Evolutionary conservation across 2,888 invertebrate genomes (phyloP).

Genomic region (Laothoe populi): DNA sequence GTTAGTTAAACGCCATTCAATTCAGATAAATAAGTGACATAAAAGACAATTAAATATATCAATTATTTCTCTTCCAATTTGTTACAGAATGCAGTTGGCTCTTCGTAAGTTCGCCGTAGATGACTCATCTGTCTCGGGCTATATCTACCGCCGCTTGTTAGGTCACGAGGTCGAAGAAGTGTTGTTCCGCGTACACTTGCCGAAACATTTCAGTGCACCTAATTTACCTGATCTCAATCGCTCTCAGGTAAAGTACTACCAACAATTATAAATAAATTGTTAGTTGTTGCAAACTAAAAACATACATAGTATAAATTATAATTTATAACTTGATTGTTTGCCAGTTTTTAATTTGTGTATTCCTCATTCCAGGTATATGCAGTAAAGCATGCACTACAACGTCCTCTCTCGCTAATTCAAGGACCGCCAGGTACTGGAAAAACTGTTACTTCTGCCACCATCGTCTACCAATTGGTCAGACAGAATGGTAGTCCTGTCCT

Average conservation of each 20-base stretch:
- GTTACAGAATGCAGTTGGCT: slow-evolving; percentile 96
- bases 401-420: slow-evolving; percentile 98
- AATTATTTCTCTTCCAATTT: background rate
- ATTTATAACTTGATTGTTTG: no score
- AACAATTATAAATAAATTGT: background rate
- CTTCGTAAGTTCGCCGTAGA: slow-evolving; percentile 98
- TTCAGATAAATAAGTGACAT: background rate
- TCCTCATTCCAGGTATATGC: slow-evolving; percentile 91
- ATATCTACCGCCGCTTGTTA: slow-evolving; percentile 97
- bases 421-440: slow-evolving; percentile 99
- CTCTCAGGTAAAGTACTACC: slow-evolving; percentile 87
- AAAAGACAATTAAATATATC: background rate
- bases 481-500: slow-evolving; percentile 97
- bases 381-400: slow-evolving; percentile 98
- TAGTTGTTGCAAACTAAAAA: background rate
- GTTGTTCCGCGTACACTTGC: slow-evolving; percentile 94
- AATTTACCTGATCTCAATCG: slow-evolving; percentile 99
- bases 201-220: slow-evolving; percentile 98
- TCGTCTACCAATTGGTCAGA: slow-evolving; percentile 98
- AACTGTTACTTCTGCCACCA: slow-evolving; percentile 99
- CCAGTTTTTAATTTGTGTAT: background rate
- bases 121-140: slow-evolving; percentile 97
- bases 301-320: background rate
- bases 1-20: slow-evolving; percentile 67
- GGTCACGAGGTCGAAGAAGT: slow-evolving; percentile 98